phyloP scores from a whole-genome alignment of 2,888 invertebrate species.

The Pandemis corylana region DNA sequence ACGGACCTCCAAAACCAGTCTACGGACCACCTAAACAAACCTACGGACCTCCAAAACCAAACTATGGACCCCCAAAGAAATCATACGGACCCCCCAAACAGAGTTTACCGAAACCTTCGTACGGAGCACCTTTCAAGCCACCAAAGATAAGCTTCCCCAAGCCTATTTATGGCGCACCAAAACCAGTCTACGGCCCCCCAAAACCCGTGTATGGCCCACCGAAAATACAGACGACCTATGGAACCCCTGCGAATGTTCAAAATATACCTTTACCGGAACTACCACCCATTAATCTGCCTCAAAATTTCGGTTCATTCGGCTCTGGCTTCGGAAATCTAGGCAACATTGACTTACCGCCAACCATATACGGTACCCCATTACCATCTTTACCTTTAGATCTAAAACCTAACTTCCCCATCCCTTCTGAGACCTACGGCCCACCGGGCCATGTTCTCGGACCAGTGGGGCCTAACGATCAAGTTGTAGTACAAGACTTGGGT shows the following conservation, averaged over 20 bases:
- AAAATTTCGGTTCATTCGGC: constrained; percentile 35
- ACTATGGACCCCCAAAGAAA: constrained; percentile 68
- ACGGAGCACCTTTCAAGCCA: constrained; percentile 69
- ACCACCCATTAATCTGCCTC: constrained; percentile 50
- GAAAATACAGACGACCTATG: constrained; percentile 56
- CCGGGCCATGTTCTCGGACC: constrained; percentile 74
- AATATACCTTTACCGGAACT: constrained; percentile 54
- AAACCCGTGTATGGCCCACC: constrained; percentile 72
- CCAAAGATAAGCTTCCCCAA: constrained; percentile 64
- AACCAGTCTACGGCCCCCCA: constrained; percentile 76
- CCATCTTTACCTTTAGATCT: constrained; percentile 64
- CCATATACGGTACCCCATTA: constrained; percentile 75
- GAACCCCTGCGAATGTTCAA: constrained; percentile 56
- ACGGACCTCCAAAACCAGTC: constrained; percentile 68
- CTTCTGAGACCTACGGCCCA: constrained; percentile 77
- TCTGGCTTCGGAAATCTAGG: constrained; percentile 40
- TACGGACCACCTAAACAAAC: constrained; percentile 77
- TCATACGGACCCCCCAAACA: constrained; percentile 67
- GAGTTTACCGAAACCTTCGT: constrained; percentile 63
- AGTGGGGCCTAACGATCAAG: constrained; percentile 70
- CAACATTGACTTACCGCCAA: constrained; percentile 69
- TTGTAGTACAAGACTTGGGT: constrained; percentile 68
- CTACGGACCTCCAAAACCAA: constrained; percentile 74
- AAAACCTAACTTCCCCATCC: constrained; percentile 77
- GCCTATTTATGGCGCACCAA: constrained; percentile 61